phyloP scores from a whole-genome alignment of 2,797 vertebrate genomes.

The Lepidocolaptes lacrymiger region DNA sequence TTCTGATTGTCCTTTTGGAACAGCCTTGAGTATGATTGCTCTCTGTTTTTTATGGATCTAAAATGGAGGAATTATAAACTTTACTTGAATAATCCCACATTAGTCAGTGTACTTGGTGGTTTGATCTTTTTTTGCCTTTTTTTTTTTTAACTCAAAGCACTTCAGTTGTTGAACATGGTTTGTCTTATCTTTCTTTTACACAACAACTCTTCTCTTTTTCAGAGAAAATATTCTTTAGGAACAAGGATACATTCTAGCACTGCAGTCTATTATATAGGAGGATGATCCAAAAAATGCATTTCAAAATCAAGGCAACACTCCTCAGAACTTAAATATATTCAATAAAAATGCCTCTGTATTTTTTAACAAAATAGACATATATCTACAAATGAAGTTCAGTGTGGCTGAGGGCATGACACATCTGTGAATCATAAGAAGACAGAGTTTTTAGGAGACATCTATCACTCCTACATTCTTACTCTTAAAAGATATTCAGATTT shows the following conservation, averaged over 20 bases:
- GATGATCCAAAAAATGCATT: not conserved
- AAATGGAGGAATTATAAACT: not conserved
- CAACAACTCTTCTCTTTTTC: not conserved
- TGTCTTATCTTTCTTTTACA: not conserved
- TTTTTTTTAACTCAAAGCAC: not conserved
- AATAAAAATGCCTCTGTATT: not conserved
- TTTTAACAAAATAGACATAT: not conserved
- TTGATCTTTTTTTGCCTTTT: accelerated
- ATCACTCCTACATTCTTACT: not conserved
- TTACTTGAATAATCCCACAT: not conserved
- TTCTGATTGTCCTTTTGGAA: not conserved
- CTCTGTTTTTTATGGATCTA: not conserved
- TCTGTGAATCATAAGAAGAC: not conserved
- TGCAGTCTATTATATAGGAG: not conserved
- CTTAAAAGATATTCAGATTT: not conserved
- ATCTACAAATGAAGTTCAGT: not conserved
- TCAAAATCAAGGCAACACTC: not conserved
- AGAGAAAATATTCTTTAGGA: not conserved
- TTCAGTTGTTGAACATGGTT: not conserved
- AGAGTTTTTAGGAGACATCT: not conserved
- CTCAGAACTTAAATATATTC: not conserved
- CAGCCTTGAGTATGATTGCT: not conserved
- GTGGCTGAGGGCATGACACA: not conserved
- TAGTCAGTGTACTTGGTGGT: not conserved
- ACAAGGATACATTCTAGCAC: not conserved